Evolutionary conservation across 2,888 invertebrate species (phyloP).

Genomic region (Sphecodes monilicornis): DNA sequence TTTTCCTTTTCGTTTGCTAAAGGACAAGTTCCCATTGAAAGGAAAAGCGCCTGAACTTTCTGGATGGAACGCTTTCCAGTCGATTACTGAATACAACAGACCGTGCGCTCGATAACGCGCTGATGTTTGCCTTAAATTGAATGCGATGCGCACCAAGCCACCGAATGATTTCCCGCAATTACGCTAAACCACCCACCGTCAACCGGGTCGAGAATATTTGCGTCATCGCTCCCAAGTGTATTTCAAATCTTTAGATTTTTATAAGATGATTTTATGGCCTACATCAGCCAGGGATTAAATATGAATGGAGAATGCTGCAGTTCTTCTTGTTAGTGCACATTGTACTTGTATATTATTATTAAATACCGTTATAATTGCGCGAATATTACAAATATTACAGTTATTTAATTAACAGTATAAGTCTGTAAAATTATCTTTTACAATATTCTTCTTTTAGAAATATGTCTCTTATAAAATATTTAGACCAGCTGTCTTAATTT

Average conservation of each 20-base stretch:
- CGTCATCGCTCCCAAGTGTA: neutral
- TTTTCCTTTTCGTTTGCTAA: conserved; percentile 7
- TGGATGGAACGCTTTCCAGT: conserved; percentile 34
- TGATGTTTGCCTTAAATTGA: conserved; percentile 14
- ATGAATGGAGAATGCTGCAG: too few relatives aligned
- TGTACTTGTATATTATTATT: too few relatives aligned
- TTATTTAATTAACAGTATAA: too few relatives aligned
- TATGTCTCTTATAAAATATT: too few relatives aligned
- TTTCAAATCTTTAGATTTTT: neutral
- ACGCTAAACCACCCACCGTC: neutral
- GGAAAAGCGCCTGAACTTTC: conserved; percentile 26
- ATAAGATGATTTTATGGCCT: conserved; percentile 8
- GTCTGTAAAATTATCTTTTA: too few relatives aligned
- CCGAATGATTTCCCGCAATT: neutral
- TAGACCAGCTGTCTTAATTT: too few relatives aligned
- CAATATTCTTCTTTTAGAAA: too few relatives aligned
- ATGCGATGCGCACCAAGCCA: neutral
- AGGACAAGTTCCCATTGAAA: conserved; percentile 31
- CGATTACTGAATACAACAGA: conserved; percentile 44
- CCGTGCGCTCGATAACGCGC: conserved; percentile 15
- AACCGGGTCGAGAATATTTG: neutral
- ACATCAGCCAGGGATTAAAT: neutral
- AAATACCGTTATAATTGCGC: too few relatives aligned
- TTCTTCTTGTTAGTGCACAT: too few relatives aligned
- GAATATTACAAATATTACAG: too few relatives aligned